Evolutionary conservation across 2,888 invertebrate genomes (phyloP), one percentile per base, ranked within the genome.

Genomic region (Agrilus cyanescens): DNA sequence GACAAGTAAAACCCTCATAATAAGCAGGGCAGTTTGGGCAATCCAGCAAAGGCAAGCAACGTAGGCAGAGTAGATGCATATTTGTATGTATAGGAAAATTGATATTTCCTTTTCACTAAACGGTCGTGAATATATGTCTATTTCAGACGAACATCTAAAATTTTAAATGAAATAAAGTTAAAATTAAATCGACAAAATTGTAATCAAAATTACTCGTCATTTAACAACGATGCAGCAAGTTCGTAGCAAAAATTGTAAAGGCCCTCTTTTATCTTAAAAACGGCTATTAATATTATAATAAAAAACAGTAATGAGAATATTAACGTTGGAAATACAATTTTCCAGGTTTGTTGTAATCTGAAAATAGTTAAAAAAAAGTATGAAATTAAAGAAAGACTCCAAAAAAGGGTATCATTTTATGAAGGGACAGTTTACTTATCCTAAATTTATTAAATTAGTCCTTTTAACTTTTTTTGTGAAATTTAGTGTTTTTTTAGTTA

Each of bases 311-410:
- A 29, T 10, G 55, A 49, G 12, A 47, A 31, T 1, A 53, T 35
- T 18, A 52, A 39, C 14, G 57, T 46, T 18, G 61, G 60, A 44
- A 53, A 55, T 5, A 62, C 54, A 18, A 59, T 53, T 39, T 50
- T 45, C 55, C 57, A 59, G 18, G 59, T 52, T 41, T 50, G 49
- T 18, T 49, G 50, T 25, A 56, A 42, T 42, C 59, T 59, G 44
- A 38, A 57, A 52, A 16, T 30, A 40, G 4, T 10, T 37, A 38
- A 38, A 10, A 8, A 25, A 10, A 25, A 10, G 10, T 10, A 25
- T 25, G 4, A 5, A 20, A 20, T 20, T 20, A 20, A 4, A 20
- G 5, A 7, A 6, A 2, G 7, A 5, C 5, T 20, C 7, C 4
- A 20, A 20, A 7, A 2, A 18, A 18, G 14, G n/a, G 16, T 38